phyloP scores from a whole-genome alignment of 2,888 invertebrate species.

The Cristatella mucedo region DNA sequence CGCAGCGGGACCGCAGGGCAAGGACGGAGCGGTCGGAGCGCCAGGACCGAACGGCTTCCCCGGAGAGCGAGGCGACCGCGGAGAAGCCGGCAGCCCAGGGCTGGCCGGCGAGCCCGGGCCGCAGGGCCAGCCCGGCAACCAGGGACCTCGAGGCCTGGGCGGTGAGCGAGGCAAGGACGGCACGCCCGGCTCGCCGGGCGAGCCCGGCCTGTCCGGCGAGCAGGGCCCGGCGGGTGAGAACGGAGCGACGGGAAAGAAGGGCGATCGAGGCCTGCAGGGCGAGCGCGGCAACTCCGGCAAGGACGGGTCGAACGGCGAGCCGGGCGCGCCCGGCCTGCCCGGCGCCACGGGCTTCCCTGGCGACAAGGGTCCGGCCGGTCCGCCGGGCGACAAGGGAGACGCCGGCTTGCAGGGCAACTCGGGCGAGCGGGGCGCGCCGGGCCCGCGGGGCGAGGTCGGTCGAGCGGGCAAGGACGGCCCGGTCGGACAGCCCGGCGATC shows the following conservation, averaged over 20 bases:
- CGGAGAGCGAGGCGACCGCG: too few species aligned
- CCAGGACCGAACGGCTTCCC: too few species aligned
- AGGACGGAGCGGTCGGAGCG: too few species aligned
- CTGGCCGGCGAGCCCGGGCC: too few species aligned
- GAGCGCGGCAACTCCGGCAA: background rate
- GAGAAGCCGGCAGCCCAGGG: too few species aligned
- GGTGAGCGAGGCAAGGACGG: conserved; percentile 10
- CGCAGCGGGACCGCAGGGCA: conserved; percentile 1
- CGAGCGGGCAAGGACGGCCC: background rate
- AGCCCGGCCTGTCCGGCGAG: conserved; percentile 6
- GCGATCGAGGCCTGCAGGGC: background rate
- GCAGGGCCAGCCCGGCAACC: too few species aligned
- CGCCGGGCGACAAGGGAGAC: background rate
- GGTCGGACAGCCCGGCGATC: background rate
- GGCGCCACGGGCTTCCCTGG: background rate
- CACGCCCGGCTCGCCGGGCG: conserved; percentile 7
- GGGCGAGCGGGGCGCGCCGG: background rate
- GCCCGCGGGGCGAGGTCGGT: background rate
- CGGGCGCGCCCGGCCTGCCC: background rate
- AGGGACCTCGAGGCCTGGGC: conserved; percentile 1
- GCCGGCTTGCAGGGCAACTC: background rate
- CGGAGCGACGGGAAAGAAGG: conserved; percentile 11
- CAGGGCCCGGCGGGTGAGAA: background rate
- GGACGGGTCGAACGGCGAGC: background rate
- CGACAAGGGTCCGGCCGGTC: background rate